Base-by-base conservation (phyloP, 2,888 invertebrate species). In the Scaptomyza caliginosa region DNA sequence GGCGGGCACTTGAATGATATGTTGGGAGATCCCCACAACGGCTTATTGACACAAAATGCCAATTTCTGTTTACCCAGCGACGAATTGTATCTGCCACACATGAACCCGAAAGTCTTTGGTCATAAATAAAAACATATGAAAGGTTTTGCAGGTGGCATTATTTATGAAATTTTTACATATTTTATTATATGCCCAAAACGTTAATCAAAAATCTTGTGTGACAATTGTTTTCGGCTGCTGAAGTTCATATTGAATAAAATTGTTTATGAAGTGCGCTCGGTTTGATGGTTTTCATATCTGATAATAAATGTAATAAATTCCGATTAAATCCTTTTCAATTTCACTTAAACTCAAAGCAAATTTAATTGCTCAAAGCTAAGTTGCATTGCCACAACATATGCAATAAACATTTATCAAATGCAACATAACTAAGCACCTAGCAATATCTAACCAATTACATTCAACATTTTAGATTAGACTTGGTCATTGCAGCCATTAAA, bases 1-100 rank as follows among this genome's bases (percentile, higher is more conserved):
- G 13, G 39, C 36, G 17, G n/a, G 10, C 42, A 28, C 49, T 56
- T 13, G 23, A 21, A 23, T 24, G 52, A 67, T 67, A 54, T 52
- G 50, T 46, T 32, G 32, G 48, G 30, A 10, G 13, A 23, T 43
- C 46, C 30, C 43, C 1, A 2, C 21, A 52, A 6, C 39, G 45
- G 19, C 60, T 78, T 74, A 69, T 69, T 67, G 85, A 66, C 81
- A 40, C 68, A 66, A 84, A 81, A 77, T 74, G 71, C 67, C 81
- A 71, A 71, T 74, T 86, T 80, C 62, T 84, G 81, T 84, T 86
- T 74, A 64, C 60, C 36, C 54, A 49, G 28, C 43, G 50, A 51
- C 43, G 57, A 63, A 70, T 45, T 71, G 56, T 38, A 49, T 71
- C 16, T 10, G 36, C 48, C 48, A 52, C 49, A 40, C 28, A 34